Base-by-base conservation (phyloP, 2,797 vertebrate genomes). In the Centroberyx gerrardi region DNA sequence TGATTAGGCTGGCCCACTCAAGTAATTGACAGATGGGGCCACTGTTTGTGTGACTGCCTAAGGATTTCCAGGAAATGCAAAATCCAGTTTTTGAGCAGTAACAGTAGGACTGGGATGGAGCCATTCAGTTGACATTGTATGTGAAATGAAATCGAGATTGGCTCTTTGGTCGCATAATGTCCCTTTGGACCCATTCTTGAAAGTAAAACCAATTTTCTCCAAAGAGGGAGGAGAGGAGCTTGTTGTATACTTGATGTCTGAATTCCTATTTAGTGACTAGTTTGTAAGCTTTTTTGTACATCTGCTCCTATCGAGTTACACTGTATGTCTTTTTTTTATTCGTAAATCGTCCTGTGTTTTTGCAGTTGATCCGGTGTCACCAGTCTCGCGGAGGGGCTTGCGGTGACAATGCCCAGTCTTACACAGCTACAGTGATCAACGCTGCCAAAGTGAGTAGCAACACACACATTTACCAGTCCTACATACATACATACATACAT, bases 311-410 rank as follows among this genome's bases (percentile, higher is more conserved):
- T 36, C 36, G 29, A 18, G 15, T 8, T n/a, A 4, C 3, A 12
- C n/a, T 65, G 0, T 48, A 7, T 60, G 29, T 64, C 8, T 58
- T 60, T 12, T 33, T 17, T 60, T 58, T 17, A 55, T 74, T 28
- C 58, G 10, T 71, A 2, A 33, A 48, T 65, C 14, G 63, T 36
- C 38, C 38, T 53, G 0, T 73, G 17, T 80, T 78, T 68, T 65
- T 87, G 56, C 92, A 99, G 98, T 88, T 99, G 92, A 99, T 99
- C 91, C 95, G 97, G 87, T 98, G 97, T 94, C 98, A 99, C 93
- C 98, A 99, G 94, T 99, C 98, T 75, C 97, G 96, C 56, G 98
- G 98, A 58, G 98, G 98, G 89, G 98, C 97, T 79, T 99, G 98
- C 77, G 97, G 98, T 84, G 98, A 99, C 93, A 99, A 98, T 91